Evolutionary conservation across 2,888 invertebrate species (phyloP).

Genomic region (Carabus problematicus): DNA sequence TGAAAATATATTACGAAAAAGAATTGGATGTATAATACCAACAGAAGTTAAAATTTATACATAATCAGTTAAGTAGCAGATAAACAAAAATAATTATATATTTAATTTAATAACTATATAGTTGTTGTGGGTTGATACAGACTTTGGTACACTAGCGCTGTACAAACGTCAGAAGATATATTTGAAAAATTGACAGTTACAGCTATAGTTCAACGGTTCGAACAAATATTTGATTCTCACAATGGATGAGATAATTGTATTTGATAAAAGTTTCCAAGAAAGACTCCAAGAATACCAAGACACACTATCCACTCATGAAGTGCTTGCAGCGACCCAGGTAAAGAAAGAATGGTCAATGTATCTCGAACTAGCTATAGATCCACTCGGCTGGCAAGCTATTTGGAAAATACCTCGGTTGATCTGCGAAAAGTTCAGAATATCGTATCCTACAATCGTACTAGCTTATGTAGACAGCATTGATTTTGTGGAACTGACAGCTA

Average conservation of each 20-base stretch:
- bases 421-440: conserved; percentile 69
- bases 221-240: not conserved
- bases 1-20: not conserved
- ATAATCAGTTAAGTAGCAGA: conserved; percentile 1
- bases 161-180: not conserved
- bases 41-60: not conserved
- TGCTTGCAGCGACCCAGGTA: conserved; percentile 62
- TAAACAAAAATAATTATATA: conserved; percentile 12
- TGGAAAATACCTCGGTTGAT: conserved; percentile 73
- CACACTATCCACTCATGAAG: conserved; percentile 58
- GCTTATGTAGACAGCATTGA: conserved; percentile 67
- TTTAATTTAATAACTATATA: conserved; percentile 8
- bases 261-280: conserved; percentile 65
- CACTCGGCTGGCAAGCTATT: conserved; percentile 72
- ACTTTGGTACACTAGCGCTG: not conserved
- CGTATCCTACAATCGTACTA: conserved; percentile 70
- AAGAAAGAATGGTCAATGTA: conserved; percentile 64
- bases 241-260: conserved; percentile 66
- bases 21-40: not conserved
- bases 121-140: too few species aligned
- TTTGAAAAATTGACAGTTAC: conserved; percentile 4
- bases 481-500: conserved; percentile 63
- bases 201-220: not conserved
- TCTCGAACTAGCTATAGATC: conserved; percentile 68
- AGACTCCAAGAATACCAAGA: conserved; percentile 63